Percentiles rank a stretch among this genome's conserved stretches.
These are phyloP conservation scores for Oligia fasciuncula DNA, from an alignment of 2,888 invertebrate genomes.

Conservation along the genomic window DNA sequence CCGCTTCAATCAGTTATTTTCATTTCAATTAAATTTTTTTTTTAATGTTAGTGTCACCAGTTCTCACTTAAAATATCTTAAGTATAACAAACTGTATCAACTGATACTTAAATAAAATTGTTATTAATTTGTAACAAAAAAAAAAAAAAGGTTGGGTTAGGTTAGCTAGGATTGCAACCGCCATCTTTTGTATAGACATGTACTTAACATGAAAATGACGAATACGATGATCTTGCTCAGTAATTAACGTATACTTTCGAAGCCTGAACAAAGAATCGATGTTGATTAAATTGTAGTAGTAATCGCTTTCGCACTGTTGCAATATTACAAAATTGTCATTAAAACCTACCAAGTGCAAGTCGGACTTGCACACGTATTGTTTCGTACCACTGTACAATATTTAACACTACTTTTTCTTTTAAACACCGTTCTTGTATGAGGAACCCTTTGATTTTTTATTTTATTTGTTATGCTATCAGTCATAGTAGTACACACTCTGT, in stretches of 20 bases:
- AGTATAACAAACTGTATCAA: neutral
- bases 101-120: neutral
- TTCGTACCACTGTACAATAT: no score
- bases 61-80: neutral
- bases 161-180: neutral
- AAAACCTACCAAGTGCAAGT: neutral
- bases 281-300: neutral
- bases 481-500: no score
- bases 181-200: neutral
- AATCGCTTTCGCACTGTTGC: neutral
- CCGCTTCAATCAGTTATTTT: conserved; percentile 22
- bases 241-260: conserved; percentile 1
- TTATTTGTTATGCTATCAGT: no score
- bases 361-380: no score
- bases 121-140: neutral
- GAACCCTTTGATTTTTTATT: no score
- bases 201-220: neutral
- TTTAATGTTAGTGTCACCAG: neutral
- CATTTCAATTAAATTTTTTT: neutral
- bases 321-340: neutral
- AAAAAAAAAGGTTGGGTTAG: no score
- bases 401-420: no score
- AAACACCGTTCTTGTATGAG: no score
- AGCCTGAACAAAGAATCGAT: neutral
- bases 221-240: conserved; percentile 1